Evolutionary conservation across 2,888 invertebrate species (phyloP).

Genomic region (Rhaphigaster nebulosa): DNA sequence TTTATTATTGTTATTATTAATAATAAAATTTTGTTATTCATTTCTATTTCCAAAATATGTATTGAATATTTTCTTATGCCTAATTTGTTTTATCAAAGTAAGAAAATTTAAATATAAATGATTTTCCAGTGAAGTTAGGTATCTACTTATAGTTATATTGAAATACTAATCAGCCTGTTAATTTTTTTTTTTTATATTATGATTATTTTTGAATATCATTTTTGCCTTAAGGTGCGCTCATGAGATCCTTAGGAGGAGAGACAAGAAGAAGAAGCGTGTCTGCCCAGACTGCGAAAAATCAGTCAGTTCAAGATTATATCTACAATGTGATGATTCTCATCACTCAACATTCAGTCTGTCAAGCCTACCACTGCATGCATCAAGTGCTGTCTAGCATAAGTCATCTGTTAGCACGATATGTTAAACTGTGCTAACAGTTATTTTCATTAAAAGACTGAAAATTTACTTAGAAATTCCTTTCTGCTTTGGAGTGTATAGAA

Average conservation of each 20-base stretch:
- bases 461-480: background rate
- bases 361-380: slow-evolving; percentile 68
- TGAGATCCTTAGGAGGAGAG: slow-evolving; percentile 75
- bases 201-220: slow-evolving; percentile 10
- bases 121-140: too few relatives aligned
- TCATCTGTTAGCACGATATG: slow-evolving; percentile 58
- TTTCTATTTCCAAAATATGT: too few relatives aligned
- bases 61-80: too few relatives aligned
- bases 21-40: too few relatives aligned
- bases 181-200: too few relatives aligned
- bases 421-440: slow-evolving; percentile 44
- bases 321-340: slow-evolving; percentile 72
- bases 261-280: slow-evolving; percentile 76
- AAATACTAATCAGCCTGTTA: too few relatives aligned
- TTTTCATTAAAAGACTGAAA: background rate
- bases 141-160: too few relatives aligned
- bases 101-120: too few relatives aligned
- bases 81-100: too few relatives aligned
- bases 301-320: slow-evolving; percentile 76
- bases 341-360: slow-evolving; percentile 71
- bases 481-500: background rate
- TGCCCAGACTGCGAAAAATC: slow-evolving; percentile 81
- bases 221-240: slow-evolving; percentile 75
- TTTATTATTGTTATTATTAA: too few relatives aligned
- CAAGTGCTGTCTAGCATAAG: slow-evolving; percentile 63